Evolutionary conservation across 2,113 vertebrate species (phyloP).

Genomic region (Nyctibius bracteatus): DNA sequence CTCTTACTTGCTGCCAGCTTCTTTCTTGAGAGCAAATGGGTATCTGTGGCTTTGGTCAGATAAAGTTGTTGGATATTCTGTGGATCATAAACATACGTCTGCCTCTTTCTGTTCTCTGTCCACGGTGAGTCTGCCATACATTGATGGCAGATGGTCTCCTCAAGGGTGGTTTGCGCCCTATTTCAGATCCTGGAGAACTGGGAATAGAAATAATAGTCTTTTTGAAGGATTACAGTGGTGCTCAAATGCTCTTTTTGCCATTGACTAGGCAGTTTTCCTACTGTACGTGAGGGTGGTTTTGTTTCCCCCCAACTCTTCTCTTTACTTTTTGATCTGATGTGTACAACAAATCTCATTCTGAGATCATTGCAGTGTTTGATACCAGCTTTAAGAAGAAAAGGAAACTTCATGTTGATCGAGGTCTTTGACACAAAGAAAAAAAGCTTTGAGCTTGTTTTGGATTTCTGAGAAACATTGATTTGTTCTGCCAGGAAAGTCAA

Average conservation of each 20-base stretch:
- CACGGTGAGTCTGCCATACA: background rate
- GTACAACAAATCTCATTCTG: background rate
- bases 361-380: background rate
- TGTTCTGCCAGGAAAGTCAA: background rate
- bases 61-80: background rate
- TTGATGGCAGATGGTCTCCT: background rate
- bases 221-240: background rate
- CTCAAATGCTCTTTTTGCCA: background rate
- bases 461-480: background rate
- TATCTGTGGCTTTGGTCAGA: slow-evolving; percentile 3
- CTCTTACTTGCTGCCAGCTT: slow-evolving; percentile 55
- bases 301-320: background rate
- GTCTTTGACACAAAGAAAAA: background rate
- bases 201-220: background rate
- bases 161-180: background rate
- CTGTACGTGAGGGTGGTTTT: background rate
- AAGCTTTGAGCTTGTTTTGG: background rate
- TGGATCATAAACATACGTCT: background rate
- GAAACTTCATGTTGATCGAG: background rate
- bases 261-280: background rate
- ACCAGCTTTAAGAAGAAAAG: background rate
- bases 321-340: background rate
- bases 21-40: background rate
- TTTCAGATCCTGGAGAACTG: background rate
- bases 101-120: background rate